Base-by-base conservation (phyloP, 2,888 invertebrate genomes). In the Sminthurides aquaticus region DNA sequence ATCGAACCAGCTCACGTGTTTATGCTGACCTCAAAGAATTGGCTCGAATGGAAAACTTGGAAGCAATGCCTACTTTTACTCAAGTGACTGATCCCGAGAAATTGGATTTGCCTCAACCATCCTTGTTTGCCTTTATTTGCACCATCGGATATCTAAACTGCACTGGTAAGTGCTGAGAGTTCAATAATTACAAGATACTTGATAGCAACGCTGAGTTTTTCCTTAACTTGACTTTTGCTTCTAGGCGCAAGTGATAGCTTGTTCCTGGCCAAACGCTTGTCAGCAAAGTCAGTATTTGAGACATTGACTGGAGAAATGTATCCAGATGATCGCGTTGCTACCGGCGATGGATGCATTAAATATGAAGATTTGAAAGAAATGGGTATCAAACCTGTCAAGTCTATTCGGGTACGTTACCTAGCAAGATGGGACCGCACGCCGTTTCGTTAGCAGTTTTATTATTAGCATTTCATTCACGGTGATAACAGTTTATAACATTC, bases 221-320 rank as follows among this genome's bases (percentile, higher is more conserved):
- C 5, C 27, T n/a, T 25, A 27, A 22, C 26, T 34, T 57, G 2
- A 57, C 26, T n/a, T n/a, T n/a, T n/a, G n/a, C n/a, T n/a, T n/a
- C n/a, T 58, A 65, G 72, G 66, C 3, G 29, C 62, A 26, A 72
- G 72, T 58, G 72, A 72, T 52, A 61, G 63, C 26, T 55, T 60
- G 1, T 54, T 59, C 26, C 52, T 70, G 56, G 72, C 72, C 11
- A 66, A 65, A 25, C 24, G 69, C n/a, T 29, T 67, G 34, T 66
- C 72, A 15, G 72, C 69, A 0, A 65, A 62, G 52, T 43, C 61
- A n/a, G 67, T 68, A 67, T 72, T 57, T 26, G 61, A 67, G 25
- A 11, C 24, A 11, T 27, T 72, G 11, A 62, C 70, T 2, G 64
- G 62, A 11, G 48, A 48, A 3, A 48, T 52, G n/a, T 68, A 68